These are phyloP conservation scores for Leptothorax acervorum DNA, from an alignment of 2,888 invertebrate species.

Conservation along the genomic window DNA sequence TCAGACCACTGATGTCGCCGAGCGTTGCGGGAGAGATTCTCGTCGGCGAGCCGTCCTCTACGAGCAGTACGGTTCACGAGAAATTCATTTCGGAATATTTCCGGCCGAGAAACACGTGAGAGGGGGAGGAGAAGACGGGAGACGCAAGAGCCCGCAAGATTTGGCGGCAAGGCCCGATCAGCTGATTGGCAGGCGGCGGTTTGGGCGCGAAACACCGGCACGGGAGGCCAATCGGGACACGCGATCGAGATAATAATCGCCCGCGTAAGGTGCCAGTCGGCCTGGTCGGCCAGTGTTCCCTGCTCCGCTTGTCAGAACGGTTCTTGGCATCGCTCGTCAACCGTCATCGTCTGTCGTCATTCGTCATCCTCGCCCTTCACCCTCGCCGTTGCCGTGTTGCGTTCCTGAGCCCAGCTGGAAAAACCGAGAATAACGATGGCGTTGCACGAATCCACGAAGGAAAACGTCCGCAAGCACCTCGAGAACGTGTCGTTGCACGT, in stretches of 20 bases:
- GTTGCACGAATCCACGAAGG: slow-evolving; percentile 82
- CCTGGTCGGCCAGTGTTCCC: background rate
- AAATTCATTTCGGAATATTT: background rate
- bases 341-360: background rate
- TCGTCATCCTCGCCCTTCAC: background rate
- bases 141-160: background rate
- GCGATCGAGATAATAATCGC: background rate
- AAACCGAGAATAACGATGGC: slow-evolving; percentile 69
- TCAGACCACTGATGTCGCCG: background rate
- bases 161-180: slow-evolving; percentile 61
- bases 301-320: background rate
- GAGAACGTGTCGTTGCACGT: slow-evolving; percentile 80
- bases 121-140: background rate
- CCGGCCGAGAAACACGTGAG: background rate
- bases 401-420: background rate
- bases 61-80: too few relatives aligned
- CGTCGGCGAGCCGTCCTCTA: too few relatives aligned
- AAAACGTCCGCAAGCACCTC: slow-evolving; percentile 80
- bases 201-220: slow-evolving; percentile 57
- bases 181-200: slow-evolving; percentile 50
- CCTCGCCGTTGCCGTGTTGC: background rate
- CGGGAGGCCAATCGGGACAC: background rate
- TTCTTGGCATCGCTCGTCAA: background rate
- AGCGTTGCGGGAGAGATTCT: background rate
- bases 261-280: background rate